These are phyloP conservation scores for Whitmania pigra DNA, from an alignment of 1,140 invertebrate genomes.

Conservation along the genomic window DNA sequence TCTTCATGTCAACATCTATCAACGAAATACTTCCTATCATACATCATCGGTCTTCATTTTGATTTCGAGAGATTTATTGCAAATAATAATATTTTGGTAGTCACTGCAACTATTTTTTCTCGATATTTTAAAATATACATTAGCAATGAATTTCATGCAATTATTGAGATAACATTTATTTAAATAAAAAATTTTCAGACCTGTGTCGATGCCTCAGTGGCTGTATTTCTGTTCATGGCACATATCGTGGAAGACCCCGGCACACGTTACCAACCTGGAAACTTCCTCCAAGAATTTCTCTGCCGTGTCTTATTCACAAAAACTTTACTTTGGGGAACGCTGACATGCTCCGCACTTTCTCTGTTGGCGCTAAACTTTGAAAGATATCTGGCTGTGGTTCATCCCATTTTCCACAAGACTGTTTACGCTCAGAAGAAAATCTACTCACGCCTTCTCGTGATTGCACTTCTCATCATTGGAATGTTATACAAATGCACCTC, in stretches of 20 bases:
- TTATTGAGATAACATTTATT: background rate
- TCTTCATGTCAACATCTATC: too few relatives aligned
- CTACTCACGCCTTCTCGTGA: background rate
- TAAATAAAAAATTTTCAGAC: conserved; percentile 15
- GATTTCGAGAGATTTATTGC: too few relatives aligned
- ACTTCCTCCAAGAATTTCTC: conserved; percentile 1
- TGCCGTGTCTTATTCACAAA: conserved; percentile 23
- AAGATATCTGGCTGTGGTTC: conserved; percentile 22
- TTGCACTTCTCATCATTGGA: background rate
- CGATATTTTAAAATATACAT: too few relatives aligned
- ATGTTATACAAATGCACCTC: background rate
- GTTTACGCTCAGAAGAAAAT: background rate
- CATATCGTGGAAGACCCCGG: conserved; percentile 16
- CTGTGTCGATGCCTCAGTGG: conserved; percentile 14
- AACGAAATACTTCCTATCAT: too few relatives aligned
- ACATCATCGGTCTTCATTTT: too few relatives aligned
- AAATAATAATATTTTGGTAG: too few relatives aligned
- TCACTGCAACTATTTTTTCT: too few relatives aligned
- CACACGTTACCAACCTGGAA: background rate
- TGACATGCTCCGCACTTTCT: conserved; percentile 18
- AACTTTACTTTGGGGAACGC: conserved; percentile 16
- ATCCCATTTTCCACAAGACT: conserved; percentile 23
- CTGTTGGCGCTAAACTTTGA: conserved; percentile 21
- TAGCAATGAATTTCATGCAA: too few relatives aligned
- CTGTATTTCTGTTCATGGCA: conserved; percentile 20